Conservation (phyloP, 2,113 vertebrate species). For the Loxodonta africana region DNA sequence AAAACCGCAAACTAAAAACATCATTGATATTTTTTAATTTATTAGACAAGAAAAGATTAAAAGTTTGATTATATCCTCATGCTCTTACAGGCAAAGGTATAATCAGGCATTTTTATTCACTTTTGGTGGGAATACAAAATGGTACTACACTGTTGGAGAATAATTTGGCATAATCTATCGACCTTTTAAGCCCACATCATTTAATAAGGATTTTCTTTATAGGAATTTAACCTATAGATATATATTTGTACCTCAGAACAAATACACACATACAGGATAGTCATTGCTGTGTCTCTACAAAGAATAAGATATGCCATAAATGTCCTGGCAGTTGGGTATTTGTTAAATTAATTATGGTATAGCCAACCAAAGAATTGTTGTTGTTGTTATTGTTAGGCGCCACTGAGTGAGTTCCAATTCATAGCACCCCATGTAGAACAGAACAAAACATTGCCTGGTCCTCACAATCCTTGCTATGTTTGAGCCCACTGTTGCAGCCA, state of each 20-base stretch:
- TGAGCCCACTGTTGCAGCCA: no score
- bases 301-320: not conserved
- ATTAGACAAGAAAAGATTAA: slow-evolving; percentile 60
- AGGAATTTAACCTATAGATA: not conserved
- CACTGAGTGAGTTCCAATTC: no score
- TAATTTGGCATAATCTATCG: not conserved
- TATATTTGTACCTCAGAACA: not conserved
- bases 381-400: no score
- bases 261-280: not conserved
- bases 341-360: not conserved
- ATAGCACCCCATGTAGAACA: no score
- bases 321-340: not conserved
- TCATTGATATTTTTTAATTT: slow-evolving; percentile 10
- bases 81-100: not conserved
- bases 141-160: not conserved
- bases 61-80: not conserved
- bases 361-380: not conserved
- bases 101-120: not conserved
- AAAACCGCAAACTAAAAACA: slow-evolving; percentile 59
- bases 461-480: no score
- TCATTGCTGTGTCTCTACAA: not conserved
- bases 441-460: no score
- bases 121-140: not conserved
- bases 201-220: slow-evolving; percentile 34
- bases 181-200: not conserved